Percentiles rank a stretch among this genome's conserved stretches.
Evolutionary conservation across 2,113 vertebrate species (phyloP).

Genomic region (Ranitomeya variabilis): DNA sequence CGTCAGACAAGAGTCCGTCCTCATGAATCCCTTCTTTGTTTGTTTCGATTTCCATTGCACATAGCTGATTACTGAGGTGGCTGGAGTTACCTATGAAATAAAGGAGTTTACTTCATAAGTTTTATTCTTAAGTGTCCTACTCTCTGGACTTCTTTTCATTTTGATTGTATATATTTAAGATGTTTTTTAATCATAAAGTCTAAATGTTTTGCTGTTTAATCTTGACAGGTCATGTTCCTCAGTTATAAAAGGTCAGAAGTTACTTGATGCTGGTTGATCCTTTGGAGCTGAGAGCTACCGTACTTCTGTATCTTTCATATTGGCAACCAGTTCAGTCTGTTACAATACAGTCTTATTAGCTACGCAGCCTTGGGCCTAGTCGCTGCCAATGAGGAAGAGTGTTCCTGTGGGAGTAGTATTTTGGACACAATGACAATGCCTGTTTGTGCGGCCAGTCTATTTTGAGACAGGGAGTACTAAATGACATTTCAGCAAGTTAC

Average conservation of each 20-base stretch:
- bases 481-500: constrained; percentile 10
- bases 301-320: background rate
- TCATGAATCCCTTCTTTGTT: constrained; percentile 8
- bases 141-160: background rate
- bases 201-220: background rate
- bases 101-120: background rate
- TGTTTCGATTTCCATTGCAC: background rate
- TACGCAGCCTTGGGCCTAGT: constrained; percentile 22
- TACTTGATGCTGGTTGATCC: constrained; percentile 25
- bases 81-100: background rate
- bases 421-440: constrained; percentile 31
- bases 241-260: constrained; percentile 11
- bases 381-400: constrained; percentile 30
- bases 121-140: background rate
- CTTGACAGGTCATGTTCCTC: background rate
- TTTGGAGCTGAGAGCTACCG: background rate
- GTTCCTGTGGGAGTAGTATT: constrained; percentile 36
- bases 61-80: background rate
- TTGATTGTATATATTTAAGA: background rate
- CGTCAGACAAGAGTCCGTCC: background rate
- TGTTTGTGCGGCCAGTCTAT: constrained; percentile 11
- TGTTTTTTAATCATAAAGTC: background rate
- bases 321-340: constrained; percentile 21
- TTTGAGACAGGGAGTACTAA: constrained; percentile 6
- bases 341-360: constrained; percentile 40